These are phyloP conservation scores for Lanistes nyassanus DNA, from an alignment of 1,140 invertebrate genomes.

Conservation along the genomic window DNA sequence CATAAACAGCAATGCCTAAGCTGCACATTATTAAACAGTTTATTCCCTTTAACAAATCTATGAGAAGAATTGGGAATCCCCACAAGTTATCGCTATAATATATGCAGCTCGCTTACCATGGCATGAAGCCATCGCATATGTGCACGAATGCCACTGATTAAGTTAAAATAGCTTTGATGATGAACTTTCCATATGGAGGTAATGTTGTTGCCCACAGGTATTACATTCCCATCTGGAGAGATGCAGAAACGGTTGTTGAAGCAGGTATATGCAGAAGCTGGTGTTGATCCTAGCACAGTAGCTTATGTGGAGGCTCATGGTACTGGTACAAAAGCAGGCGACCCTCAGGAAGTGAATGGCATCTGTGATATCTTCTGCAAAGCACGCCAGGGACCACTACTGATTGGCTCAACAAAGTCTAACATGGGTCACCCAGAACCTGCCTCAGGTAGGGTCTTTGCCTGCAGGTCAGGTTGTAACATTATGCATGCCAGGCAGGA, in stretches of 20 bases:
- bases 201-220: slow-evolving; percentile 64
- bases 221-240: slow-evolving; percentile 89
- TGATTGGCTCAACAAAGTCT: slow-evolving; percentile 95
- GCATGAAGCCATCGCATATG: no score
- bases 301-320: slow-evolving; percentile 95
- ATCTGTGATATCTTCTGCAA: slow-evolving; percentile 92
- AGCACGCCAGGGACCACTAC: slow-evolving; percentile 76
- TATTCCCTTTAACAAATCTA: no score
- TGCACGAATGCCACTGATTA: no score
- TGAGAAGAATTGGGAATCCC: no score
- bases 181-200: not conserved
- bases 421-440: slow-evolving; percentile 99
- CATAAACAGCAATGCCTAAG: no score
- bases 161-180: slow-evolving; percentile 12
- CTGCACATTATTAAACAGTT: no score
- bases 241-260: slow-evolving; percentile 88
- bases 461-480: no score
- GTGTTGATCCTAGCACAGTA: slow-evolving; percentile 79
- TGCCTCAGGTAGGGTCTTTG: slow-evolving; percentile 82
- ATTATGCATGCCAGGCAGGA: no score
- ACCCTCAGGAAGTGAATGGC: slow-evolving; percentile 95
- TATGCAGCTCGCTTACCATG: no score
- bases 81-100: no score
- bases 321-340: slow-evolving; percentile 91
- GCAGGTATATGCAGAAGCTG: slow-evolving; percentile 85